Evolutionary conservation across 92 coral and sea anemone species (phyloP), one percentile per base, ranked within the genome.

Genomic region (Zoanthus sansibaricus): DNA sequence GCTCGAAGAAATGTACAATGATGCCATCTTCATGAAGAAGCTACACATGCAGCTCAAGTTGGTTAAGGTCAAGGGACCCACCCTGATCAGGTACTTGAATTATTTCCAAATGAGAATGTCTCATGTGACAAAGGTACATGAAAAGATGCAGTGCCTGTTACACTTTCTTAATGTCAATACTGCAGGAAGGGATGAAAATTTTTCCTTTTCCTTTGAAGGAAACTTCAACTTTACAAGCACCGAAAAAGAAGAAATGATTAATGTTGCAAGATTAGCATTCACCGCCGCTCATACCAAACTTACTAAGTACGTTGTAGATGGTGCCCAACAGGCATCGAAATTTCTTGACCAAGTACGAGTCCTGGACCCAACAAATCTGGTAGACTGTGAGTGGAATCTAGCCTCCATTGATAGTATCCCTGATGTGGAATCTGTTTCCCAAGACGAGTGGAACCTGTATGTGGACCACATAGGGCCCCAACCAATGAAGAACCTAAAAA

Each of bases 401-500:
- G 58, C 31, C 82, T 74, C 68, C 31, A 71, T 78, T 42, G 89
- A 76, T 64, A 82, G 79, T 62, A 89, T 91, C 78, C 87, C 92
- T 31, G 90, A 82, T 3, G 7, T 89, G n/a, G 86, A 88, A 78
- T 72, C 89, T 47, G 92, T 71, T 44, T 71, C 92, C 32, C 79
- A 77, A 10, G 89, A 91, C n/a, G 94, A 91, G 79, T 91, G 94
- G 89, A 20, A 83, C 20, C 87, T 79, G 37, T 88, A 88, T 76
- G 83, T 88, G 69, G 69, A 62, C 21, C 69, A 62, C 69, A 62
- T 18, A 62, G 69, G 10, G 30, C 93, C 91, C 14, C 87, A 55
- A 64, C 91, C 93, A 58, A 91, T 88, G 16, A 87, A 82, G 52
- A 66, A 82, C 20, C 37, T 52, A 9, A 66, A 77, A 51, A 62